Percentiles rank a stretch among this genome's conserved stretches.
These are phyloP conservation scores for Mesocentrotus franciscanus DNA, from an alignment of 53 echinoderm and acorn worm species.

Conservation along the genomic window DNA sequence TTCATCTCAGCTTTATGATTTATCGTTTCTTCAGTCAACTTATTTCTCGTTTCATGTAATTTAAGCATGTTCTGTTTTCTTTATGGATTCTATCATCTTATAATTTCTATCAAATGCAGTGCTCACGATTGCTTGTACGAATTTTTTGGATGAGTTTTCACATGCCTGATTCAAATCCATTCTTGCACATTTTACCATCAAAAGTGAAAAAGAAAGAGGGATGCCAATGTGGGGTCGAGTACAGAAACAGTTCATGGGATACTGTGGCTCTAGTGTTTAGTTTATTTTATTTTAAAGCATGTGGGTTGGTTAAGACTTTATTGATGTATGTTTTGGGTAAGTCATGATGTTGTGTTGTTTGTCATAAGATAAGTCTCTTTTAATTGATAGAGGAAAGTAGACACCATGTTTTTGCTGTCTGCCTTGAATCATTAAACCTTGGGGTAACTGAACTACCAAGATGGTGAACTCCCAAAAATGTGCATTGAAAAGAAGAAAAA, in stretches of 20 bases:
- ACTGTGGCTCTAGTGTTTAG: not conserved
- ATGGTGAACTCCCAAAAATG: not conserved
- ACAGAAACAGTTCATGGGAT: not conserved
- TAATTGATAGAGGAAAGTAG: not conserved
- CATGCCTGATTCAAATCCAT: slow-evolving; percentile 34
- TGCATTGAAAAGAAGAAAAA: not conserved
- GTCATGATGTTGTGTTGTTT: not conserved
- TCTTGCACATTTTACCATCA: not conserved
- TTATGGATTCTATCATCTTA: not conserved
- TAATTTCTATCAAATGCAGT: slow-evolving; percentile 45
- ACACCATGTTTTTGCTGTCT: not conserved
- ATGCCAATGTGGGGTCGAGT: not conserved
- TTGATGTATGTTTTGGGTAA: slow-evolving; percentile 37
- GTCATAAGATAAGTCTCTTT: not conserved
- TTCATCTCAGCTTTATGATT: not conserved
- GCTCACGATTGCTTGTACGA: slow-evolving; percentile 28
- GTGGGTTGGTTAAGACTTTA: not conserved
- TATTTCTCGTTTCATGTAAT: not conserved
- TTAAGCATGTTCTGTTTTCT: not conserved
- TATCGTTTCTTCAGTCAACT: not conserved
- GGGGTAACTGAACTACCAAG: not conserved
- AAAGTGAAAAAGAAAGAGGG: not conserved
- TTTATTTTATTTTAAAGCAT: slow-evolving; percentile 3
- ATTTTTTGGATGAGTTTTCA: slow-evolving; percentile 17
- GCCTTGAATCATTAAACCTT: not conserved